phyloP scores from a whole-genome alignment of 2,113 vertebrate genomes.

The Canis aureus region DNA sequence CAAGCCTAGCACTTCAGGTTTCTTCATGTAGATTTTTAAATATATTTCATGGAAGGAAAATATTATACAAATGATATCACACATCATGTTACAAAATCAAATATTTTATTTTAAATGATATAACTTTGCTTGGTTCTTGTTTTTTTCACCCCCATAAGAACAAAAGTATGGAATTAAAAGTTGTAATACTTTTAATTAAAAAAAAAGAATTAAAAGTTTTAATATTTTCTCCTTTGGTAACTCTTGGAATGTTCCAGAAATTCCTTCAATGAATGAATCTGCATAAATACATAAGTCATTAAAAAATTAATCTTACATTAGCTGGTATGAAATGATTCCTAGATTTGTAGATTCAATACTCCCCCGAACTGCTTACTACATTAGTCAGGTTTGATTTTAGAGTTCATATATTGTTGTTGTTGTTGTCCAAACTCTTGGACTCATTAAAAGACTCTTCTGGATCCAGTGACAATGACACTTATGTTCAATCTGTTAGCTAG shows the following conservation, averaged over 20 bases:
- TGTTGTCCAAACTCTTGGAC: neutral
- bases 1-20: neutral
- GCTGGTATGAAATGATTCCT: neutral
- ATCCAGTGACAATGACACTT: neutral
- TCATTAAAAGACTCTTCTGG: neutral
- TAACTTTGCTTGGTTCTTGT: neutral
- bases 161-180: neutral
- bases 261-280: neutral
- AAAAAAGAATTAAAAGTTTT: no score
- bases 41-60: neutral
- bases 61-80: neutral
- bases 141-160: neutral
- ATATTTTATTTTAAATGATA: neutral
- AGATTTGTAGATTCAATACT: neutral
- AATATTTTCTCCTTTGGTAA: neutral
- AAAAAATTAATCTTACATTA: neutral
- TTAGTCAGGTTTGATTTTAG: neutral
- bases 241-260: neutral
- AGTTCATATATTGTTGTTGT: neutral
- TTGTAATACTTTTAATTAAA: neutral
- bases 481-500: neutral
- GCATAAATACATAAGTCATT: neutral
- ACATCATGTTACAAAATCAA: neutral
- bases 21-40: neutral
- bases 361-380: neutral